Percentiles rank a stretch among this genome's conserved stretches.
These are phyloP conservation scores for Neria commutata DNA, from an alignment of 2,888 invertebrate species.

Conservation along the genomic window DNA sequence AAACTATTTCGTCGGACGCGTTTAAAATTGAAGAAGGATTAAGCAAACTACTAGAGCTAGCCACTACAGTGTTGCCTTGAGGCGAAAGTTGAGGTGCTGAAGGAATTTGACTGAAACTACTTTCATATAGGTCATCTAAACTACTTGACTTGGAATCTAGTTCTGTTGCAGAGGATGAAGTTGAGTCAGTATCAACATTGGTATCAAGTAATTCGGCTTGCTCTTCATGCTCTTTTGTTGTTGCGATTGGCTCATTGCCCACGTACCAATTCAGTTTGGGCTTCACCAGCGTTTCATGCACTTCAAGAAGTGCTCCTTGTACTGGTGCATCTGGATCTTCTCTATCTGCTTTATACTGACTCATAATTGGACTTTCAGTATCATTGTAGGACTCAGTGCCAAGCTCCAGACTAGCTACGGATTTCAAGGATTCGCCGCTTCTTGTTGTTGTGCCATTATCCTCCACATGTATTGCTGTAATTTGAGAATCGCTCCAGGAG, in stretches of 20 bases:
- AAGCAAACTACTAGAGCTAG: slow-evolving; percentile 42
- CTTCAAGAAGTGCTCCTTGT: background rate
- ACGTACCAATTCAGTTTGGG: slow-evolving; percentile 37
- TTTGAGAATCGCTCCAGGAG: slow-evolving; percentile 3
- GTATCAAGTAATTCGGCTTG: background rate
- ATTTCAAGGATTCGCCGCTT: no score
- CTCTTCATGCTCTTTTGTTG: slow-evolving; percentile 9
- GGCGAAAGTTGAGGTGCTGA: background rate
- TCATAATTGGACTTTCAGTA: background rate
- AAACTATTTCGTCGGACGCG: slow-evolving; percentile 9
- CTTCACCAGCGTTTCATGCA: background rate
- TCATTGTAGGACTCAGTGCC: slow-evolving; percentile 1
- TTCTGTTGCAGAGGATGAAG: background rate
- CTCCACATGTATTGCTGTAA: slow-evolving; percentile 10
- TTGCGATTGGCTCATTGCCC: slow-evolving; percentile 35
- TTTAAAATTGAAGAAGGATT: slow-evolving; percentile 14
- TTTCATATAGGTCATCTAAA: slow-evolving; percentile 9
- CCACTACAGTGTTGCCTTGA: slow-evolving; percentile 26
- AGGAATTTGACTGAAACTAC: slow-evolving; percentile 3
- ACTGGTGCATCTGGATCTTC: slow-evolving; percentile 4
- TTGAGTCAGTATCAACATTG: background rate
- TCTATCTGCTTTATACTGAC: no score
- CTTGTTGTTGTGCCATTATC: no score
- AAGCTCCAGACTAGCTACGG: background rate
- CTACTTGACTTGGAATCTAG: background rate